Base-by-base conservation (phyloP, 1,140 invertebrate species). In the Halyomorpha halys region DNA sequence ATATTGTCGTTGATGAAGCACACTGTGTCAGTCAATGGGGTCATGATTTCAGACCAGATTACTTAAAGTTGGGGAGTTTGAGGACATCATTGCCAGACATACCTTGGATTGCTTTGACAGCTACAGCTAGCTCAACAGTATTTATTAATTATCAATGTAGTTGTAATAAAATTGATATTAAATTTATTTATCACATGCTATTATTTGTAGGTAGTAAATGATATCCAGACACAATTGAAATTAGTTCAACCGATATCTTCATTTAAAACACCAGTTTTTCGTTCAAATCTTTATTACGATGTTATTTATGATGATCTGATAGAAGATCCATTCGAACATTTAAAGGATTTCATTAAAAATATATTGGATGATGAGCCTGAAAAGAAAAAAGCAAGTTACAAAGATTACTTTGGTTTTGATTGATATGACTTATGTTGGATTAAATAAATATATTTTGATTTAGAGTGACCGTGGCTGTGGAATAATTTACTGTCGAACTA, bases 21-120 rank as follows among this genome's bases (percentile, higher is more conserved):
- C 95, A 98, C 75, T 98, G 95, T 79, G 93, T 98, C 0, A 95
- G 91, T 72, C 88, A 97, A 71, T 98, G 94, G 94, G 95, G 95
- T 1, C 95, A 98, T 76, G 94, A 98, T 76, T 98, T 98, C 75
- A 78, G 95, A 27, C 91, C 91, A 0, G 91, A 97, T 75, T 98
- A 98, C 75, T 79, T 97, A 4, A 93, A 89, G 75, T 75, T 98
- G 3, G 90, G 89, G 11, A 70, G n/a, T 18, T 44, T 73, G 19
- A 63, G 70, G 1, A 16, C 59, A 39, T 81, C 80, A 68, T 88
- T 86, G 74, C 81, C 81, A 51, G 75, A 79, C 54, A 81, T 94
- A 44, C 84, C 87, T 21, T 92, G 84, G 79, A 81, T 98, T 23
- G 94, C 94, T 0, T 73, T 98, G n/a, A 99, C 97, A 21, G 97